Percentiles rank a stretch among this genome's conserved stretches.
phyloP scores from a whole-genome alignment of 1,140 invertebrate species.

The Pseudomyrmex gracilis region DNA sequence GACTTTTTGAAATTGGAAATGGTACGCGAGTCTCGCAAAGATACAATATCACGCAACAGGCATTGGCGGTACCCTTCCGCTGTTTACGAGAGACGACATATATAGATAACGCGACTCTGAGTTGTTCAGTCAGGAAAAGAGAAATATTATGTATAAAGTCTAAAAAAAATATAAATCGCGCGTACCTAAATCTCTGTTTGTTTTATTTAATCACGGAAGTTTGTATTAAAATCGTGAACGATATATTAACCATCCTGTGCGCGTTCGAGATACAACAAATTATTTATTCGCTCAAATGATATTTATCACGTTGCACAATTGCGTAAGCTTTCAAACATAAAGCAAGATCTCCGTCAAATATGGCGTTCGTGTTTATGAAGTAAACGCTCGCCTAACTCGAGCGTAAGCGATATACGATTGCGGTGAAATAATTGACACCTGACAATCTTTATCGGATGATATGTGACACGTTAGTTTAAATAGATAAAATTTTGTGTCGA shows the following conservation, averaged over 20 bases:
- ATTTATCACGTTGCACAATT: too few relatives aligned
- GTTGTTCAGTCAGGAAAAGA: background rate
- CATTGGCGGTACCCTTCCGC: conserved; percentile 19
- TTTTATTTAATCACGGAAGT: too few relatives aligned
- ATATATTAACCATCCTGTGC: too few relatives aligned
- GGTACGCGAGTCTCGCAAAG: conserved; percentile 28
- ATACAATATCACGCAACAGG: conserved; percentile 39
- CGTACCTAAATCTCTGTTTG: too few relatives aligned
- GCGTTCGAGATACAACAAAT: background rate
- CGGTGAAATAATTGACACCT: conserved; percentile 50
- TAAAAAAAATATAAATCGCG: too few relatives aligned
- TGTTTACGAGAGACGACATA: conserved; percentile 12
- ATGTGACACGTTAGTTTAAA: conserved; percentile 57
- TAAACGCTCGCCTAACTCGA: conserved; percentile 32
- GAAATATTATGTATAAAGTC: too few relatives aligned
- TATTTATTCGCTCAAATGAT: background rate
- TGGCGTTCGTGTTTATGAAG: conserved; percentile 26
- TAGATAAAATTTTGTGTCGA: conserved; percentile 59
- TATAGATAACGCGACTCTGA: background rate
- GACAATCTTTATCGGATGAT: conserved; percentile 48
- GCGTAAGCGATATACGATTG: conserved; percentile 10
- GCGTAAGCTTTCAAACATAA: background rate
- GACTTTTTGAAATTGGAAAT: conserved; percentile 58
- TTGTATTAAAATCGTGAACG: too few relatives aligned
- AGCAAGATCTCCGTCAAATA: conserved; percentile 8